These are phyloP conservation scores for Menidia beryllina DNA, from an alignment of 2,113 vertebrate species.

Conservation along the genomic window DNA sequence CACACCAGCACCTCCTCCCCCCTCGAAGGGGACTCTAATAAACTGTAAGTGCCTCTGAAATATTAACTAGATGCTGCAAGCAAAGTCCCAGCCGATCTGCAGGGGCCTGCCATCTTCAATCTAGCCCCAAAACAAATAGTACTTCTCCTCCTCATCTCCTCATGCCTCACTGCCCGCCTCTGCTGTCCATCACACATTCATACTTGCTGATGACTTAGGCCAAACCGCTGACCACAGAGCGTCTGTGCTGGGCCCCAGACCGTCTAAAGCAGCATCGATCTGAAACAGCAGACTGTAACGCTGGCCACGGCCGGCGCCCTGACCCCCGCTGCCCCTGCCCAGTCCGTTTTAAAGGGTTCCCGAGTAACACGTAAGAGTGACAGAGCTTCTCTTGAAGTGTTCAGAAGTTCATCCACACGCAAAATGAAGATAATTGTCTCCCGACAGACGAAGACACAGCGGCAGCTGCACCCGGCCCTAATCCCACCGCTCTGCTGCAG, in stretches of 20 bases:
- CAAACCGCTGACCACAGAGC: conserved; percentile 62
- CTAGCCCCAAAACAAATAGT: conserved; percentile 72
- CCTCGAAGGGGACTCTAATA: conserved; percentile 77
- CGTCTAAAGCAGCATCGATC: conserved; percentile 56
- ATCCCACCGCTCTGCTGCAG: not conserved
- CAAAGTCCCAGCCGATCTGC: conserved; percentile 75
- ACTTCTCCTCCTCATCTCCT: conserved; percentile 40
- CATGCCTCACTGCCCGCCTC: conserved; percentile 10
- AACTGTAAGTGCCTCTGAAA: conserved; percentile 86
- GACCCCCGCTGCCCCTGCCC: conserved; percentile 22
- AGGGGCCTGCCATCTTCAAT: conserved; percentile 80
- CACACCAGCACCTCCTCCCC: conserved; percentile 30
- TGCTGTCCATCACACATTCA: conserved; percentile 46
- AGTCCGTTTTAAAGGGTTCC: conserved; percentile 5
- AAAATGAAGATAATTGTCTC: too few species aligned
- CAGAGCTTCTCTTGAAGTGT: not conserved
- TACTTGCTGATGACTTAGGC: conserved; percentile 64
- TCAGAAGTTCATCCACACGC: not conserved
- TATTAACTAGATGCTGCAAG: conserved; percentile 83
- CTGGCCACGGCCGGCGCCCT: conserved; percentile 20
- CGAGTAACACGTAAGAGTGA: not conserved
- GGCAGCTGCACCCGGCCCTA: not conserved
- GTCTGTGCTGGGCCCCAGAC: conserved; percentile 53
- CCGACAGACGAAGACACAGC: too few species aligned
- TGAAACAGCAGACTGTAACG: conserved; percentile 45